Evolutionary conservation across 2,113 vertebrate genomes (phyloP).

Genomic region (Protobothrops flavoviridis): DNA sequence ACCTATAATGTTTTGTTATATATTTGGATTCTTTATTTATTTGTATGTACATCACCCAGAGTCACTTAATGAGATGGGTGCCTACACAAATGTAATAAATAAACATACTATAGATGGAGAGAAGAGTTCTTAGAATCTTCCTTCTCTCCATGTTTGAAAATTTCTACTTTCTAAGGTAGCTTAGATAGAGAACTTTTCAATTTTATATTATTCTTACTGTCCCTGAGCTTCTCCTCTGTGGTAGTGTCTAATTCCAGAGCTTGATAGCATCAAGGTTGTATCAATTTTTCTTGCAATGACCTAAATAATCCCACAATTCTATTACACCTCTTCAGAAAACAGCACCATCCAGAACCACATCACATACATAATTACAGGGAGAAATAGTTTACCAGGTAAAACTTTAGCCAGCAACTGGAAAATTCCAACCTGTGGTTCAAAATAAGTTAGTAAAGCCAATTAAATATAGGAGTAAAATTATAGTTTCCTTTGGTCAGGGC

Average conservation of each 20-base stretch:
- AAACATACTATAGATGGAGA: neutral
- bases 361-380: neutral
- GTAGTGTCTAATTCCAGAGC: neutral
- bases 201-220: neutral
- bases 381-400: neutral
- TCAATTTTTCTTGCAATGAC: neutral
- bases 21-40: neutral
- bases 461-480: constrained; percentile 7
- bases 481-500: neutral
- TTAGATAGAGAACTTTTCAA: neutral
- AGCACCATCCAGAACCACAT: neutral
- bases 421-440: neutral
- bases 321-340: neutral
- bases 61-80: neutral
- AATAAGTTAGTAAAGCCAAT: neutral
- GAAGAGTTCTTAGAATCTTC: neutral
- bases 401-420: neutral
- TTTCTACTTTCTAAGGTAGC: neutral
- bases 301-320: neutral
- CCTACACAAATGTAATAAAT: neutral
- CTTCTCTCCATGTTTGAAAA: neutral
- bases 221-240: neutral
- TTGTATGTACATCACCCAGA: neutral
- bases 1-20: neutral
- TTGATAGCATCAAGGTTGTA: neutral